Percentiles rank a stretch among this genome's conserved stretches.
Conservation (phyloP, 2,113 vertebrate species). For the Genyomyrus donnyi region DNA sequence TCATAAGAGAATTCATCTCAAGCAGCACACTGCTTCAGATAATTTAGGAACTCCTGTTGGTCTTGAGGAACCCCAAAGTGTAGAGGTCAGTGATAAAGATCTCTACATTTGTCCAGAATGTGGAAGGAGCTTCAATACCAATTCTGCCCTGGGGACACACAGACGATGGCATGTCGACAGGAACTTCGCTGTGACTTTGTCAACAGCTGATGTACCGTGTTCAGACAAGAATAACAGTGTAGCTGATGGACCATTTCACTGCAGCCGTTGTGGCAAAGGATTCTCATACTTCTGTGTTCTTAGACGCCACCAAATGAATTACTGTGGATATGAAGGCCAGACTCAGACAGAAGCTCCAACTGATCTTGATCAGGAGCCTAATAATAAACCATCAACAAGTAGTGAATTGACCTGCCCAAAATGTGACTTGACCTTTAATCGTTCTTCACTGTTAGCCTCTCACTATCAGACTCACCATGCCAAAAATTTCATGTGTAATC, state of each 20-base stretch:
- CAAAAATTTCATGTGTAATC: not conserved
- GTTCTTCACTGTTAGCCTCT: slow-evolving; percentile 30
- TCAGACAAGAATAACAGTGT: slow-evolving; percentile 27
- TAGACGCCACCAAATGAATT: slow-evolving; percentile 51
- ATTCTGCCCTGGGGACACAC: slow-evolving; percentile 60
- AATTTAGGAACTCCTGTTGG: slow-evolving; percentile 27
- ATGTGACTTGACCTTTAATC: slow-evolving; percentile 38
- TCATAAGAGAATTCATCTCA: slow-evolving; percentile 55
- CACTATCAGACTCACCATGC: slow-evolving; percentile 39
- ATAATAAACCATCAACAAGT: not conserved
- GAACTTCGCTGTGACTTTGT: slow-evolving; percentile 36
- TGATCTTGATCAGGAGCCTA: not conserved
- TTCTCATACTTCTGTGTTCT: slow-evolving; percentile 59
- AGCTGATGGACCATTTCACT: slow-evolving; percentile 45
- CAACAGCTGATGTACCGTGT: slow-evolving; percentile 39
- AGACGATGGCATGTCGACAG: slow-evolving; percentile 60
- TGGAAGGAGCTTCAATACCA: slow-evolving; percentile 55
- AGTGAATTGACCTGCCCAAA: slow-evolving; percentile 31
- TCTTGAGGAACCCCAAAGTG: slow-evolving; percentile 16
- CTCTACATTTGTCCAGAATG: slow-evolving; percentile 56
- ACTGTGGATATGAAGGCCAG: slow-evolving; percentile 28
- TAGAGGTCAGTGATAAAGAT: slow-evolving; percentile 26
- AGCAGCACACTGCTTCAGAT: slow-evolving; percentile 25
- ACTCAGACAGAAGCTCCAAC: slow-evolving; percentile 1
- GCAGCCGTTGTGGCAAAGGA: slow-evolving; percentile 50